Base-by-base conservation (phyloP, 1,140 invertebrate species). In the Lepidostoma basale region DNA sequence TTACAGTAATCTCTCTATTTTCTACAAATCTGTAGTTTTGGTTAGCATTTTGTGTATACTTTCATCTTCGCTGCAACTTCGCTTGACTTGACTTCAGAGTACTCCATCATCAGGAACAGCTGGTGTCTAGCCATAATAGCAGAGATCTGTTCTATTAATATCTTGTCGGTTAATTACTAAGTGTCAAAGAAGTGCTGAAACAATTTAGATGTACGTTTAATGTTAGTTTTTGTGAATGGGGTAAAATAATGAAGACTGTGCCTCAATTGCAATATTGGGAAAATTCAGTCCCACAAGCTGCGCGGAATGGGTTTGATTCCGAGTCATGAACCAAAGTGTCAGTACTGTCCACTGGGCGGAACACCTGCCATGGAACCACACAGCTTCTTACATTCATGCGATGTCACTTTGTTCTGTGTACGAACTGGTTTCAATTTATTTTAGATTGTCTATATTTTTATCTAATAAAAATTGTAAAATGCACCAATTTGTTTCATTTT, bases 351-450 rank as follows among this genome's bases (percentile, higher is more conserved):
- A 49, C 22, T 3, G 6, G 14, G 25, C 2, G 9, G 45, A 49
- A 25, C 22, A 18, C 45, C 22, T 23, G 1, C 25, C n/a, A 49
- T 2, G 25, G 5, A 49, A 2, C 3, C 8, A 14, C n/a, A 49
- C 45, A 26, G 45, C 45, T 49, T 49, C 22, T 49, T 49, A 49
- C 18, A 49, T 49, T 12, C 10, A 49, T 49, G 45, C 25, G 25
- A 49, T 47, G 44, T 47, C 16, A 47, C 44, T 22, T 47, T 49
- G 45, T 49, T 49, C 45, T 49, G 45, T 49, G 45, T 49, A 49
- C 20, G 23, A 49, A 49, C 45, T 22, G 45, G 45, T 49, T 49
- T 49, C 20, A 49, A 49, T 49, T 49, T 49, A 49, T 49, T 23
- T 23, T 49, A 49, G 45, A 49, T 22, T 49, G 33, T 36, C 33